Conservation (phyloP, 2,888 invertebrate genomes). For the Noctuana brunneofusca region DNA sequence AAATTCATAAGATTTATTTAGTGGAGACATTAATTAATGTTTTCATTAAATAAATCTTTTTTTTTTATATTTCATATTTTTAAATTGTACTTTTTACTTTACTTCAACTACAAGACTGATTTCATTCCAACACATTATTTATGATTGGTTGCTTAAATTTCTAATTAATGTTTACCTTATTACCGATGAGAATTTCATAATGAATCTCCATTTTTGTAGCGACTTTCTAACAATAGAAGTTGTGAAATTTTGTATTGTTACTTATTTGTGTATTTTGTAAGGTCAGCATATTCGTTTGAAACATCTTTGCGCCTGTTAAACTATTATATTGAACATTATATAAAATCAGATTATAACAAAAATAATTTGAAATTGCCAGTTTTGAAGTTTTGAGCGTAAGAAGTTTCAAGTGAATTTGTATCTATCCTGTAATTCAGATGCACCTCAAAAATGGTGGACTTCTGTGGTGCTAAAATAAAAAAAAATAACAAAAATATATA, state of each 20-base stretch:
- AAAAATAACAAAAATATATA: conserved; percentile 15
- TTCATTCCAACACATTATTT: conserved; percentile 43
- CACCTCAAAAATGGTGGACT: background rate
- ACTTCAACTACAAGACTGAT: conserved; percentile 60
- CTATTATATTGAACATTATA: no score
- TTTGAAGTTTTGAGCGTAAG: no score
- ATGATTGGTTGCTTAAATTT: background rate
- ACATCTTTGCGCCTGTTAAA: no score
- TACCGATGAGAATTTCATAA: background rate
- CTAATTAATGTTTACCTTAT: background rate
- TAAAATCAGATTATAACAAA: no score
- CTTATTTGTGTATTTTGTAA: background rate
- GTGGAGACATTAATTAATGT: no score
- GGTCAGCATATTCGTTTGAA: background rate
- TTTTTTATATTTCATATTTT: background rate
- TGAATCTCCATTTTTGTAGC: background rate
- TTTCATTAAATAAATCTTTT: background rate
- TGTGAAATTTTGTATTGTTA: background rate
- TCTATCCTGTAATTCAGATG: background rate
- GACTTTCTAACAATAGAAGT: background rate
- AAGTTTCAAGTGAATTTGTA: conserved; percentile 6
- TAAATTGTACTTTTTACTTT: conserved; percentile 42
- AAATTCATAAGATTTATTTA: no score
- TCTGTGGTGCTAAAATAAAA: conserved; percentile 9
- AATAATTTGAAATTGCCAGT: no score